These are phyloP conservation scores for Drosophila prolongata DNA, from an alignment of 2,888 invertebrate genomes.

Conservation along the genomic window DNA sequence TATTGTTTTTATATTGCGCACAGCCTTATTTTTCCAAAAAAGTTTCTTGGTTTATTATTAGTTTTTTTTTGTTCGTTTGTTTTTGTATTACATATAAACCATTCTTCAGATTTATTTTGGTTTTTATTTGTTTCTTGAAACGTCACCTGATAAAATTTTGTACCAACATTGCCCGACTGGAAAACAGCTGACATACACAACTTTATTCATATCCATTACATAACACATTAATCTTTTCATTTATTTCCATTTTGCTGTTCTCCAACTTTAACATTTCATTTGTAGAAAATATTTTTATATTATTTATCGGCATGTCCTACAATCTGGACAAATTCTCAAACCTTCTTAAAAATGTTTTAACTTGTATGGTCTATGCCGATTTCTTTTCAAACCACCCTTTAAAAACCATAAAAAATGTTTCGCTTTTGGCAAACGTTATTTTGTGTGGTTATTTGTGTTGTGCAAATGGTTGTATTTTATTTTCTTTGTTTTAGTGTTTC, in stretches of 20 bases:
- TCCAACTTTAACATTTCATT: conserved; percentile 27
- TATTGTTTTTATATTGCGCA: conserved; percentile 61
- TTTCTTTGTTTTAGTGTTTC: conserved; percentile 32
- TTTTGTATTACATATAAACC: conserved; percentile 35
- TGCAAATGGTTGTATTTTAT: conserved; percentile 39
- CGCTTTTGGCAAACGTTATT: conserved; percentile 13
- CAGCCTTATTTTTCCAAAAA: conserved; percentile 67
- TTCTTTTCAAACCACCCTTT: conserved; percentile 16
- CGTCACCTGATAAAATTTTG: conserved; percentile 71
- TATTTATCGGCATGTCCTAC: not conserved
- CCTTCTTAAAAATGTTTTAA: conserved; percentile 8
- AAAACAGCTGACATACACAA: conserved; percentile 41
- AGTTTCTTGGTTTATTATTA: conserved; percentile 40
- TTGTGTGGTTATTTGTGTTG: conserved; percentile 23
- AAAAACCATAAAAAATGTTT: conserved; percentile 38
- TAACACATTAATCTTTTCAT: conserved; percentile 18
- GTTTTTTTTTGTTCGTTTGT: conserved; percentile 26
- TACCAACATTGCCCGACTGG: conserved; percentile 64
- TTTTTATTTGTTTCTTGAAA: conserved; percentile 29
- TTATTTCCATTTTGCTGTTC: conserved; percentile 17
- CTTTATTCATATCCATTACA: conserved; percentile 28
- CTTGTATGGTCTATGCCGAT: not conserved
- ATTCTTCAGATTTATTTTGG: conserved; percentile 33
- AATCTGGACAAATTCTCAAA: conserved; percentile 6
- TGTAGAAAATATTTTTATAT: conserved; percentile 20